phyloP scores from a whole-genome alignment of 2,888 invertebrate genomes.

The Chrysodeixis includens region DNA sequence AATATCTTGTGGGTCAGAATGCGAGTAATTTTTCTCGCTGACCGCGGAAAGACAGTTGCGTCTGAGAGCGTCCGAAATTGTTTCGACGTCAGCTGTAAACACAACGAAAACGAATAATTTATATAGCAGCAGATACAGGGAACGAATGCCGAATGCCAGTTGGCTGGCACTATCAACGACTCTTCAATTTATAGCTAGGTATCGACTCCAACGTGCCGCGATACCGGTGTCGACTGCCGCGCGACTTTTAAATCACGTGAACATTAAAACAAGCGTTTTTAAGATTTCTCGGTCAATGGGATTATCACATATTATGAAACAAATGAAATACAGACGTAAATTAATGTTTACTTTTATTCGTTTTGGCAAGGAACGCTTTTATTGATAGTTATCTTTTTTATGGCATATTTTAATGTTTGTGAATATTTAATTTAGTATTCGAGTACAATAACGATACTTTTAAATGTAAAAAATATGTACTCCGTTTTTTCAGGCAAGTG shows the following conservation, averaged over 20 bases:
- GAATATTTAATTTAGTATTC: not conserved
- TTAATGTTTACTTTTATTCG: slow-evolving; percentile 9
- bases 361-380: slow-evolving; percentile 11
- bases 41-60: slow-evolving; percentile 30
- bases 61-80: slow-evolving; percentile 30
- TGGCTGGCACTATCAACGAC: slow-evolving; percentile 75
- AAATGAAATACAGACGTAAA: slow-evolving; percentile 12
- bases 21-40: slow-evolving; percentile 26
- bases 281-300: slow-evolving; percentile 18
- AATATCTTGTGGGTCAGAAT: slow-evolving; percentile 13
- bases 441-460: not conserved
- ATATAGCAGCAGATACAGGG: slow-evolving; percentile 52
- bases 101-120: slow-evolving; percentile 43
- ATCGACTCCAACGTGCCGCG: slow-evolving; percentile 23
- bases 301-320: slow-evolving; percentile 11
- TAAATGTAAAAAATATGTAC: not conserved
- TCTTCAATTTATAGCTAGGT: slow-evolving; percentile 40
- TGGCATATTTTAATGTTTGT: not conserved
- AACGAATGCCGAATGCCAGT: slow-evolving; percentile 72
- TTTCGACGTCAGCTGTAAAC: slow-evolving; percentile 49
- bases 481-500: not conserved
- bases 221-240: slow-evolving; percentile 34
- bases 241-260: slow-evolving; percentile 49
- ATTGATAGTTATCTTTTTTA: not conserved
- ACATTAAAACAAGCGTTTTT: slow-evolving; percentile 20